Evolutionary conservation across 1,140 invertebrate genomes (phyloP).

Genomic region (Nebria ingens): DNA sequence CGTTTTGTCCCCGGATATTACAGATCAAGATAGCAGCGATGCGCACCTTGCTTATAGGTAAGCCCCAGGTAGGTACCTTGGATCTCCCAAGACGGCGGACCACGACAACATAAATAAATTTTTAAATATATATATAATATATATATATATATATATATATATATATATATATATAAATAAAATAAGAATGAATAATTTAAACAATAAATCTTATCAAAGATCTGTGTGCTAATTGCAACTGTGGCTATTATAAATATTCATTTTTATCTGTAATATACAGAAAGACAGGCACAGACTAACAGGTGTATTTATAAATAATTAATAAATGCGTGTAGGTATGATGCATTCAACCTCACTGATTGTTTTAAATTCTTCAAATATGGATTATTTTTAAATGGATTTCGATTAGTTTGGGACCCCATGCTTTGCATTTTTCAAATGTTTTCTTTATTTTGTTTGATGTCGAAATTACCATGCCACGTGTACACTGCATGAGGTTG

Average conservation of each 20-base stretch:
- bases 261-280: neutral
- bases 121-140: neutral
- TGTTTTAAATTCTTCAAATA: too few relatives aligned
- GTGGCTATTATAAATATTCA: constrained; percentile 4
- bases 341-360: neutral
- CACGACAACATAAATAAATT: too few relatives aligned
- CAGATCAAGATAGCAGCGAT: neutral
- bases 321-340: neutral
- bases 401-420: too few relatives aligned
- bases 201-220: constrained; percentile 2
- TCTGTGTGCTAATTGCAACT: constrained; percentile 2
- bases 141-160: too few relatives aligned
- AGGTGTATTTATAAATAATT: constrained; percentile 6
- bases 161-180: neutral
- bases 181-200: neutral
- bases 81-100: neutral
- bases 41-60: neutral
- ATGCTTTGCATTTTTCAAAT: neutral
- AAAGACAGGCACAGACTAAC: neutral
- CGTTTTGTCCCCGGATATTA: neutral
- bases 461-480: neutral
- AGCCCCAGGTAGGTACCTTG: neutral
- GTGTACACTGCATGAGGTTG: neutral
- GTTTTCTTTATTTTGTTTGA: neutral
- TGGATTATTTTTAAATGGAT: too few relatives aligned